Conservation (phyloP, 2,113 vertebrate genomes). For the Rhinopomastus cyanomelas region DNA sequence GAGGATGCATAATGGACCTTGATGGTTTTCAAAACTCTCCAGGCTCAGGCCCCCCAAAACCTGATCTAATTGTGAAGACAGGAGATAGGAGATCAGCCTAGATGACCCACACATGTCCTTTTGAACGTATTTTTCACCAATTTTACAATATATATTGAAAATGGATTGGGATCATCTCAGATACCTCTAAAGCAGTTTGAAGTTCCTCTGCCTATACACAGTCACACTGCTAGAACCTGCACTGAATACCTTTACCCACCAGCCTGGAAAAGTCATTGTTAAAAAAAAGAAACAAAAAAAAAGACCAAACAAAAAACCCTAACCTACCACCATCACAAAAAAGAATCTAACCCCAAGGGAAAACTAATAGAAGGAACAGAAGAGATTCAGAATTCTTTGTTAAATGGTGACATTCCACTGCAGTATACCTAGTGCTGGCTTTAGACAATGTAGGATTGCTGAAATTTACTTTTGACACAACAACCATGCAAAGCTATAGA, state of each 20-base stretch:
- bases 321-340: neutral
- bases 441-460: neutral
- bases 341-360: neutral
- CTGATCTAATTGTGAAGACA: neutral
- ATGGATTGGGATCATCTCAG: neutral
- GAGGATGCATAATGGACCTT: neutral
- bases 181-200: neutral
- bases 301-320: neutral
- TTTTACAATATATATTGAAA: neutral
- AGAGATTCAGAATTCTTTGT: neutral
- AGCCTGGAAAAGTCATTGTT: neutral
- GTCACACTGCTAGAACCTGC: neutral
- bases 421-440: neutral
- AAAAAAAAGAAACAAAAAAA: neutral
- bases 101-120: neutral
- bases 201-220: neutral
- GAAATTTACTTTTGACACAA: neutral
- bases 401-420: neutral
- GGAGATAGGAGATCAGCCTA: neutral
- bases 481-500: fast-evolving
- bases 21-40: neutral
- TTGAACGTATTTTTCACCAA: neutral
- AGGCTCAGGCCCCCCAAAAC: neutral
- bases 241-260: neutral
- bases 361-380: neutral